Evolutionary conservation across 2,113 vertebrate genomes (phyloP).

Genomic region (Nothocercus julius): DNA sequence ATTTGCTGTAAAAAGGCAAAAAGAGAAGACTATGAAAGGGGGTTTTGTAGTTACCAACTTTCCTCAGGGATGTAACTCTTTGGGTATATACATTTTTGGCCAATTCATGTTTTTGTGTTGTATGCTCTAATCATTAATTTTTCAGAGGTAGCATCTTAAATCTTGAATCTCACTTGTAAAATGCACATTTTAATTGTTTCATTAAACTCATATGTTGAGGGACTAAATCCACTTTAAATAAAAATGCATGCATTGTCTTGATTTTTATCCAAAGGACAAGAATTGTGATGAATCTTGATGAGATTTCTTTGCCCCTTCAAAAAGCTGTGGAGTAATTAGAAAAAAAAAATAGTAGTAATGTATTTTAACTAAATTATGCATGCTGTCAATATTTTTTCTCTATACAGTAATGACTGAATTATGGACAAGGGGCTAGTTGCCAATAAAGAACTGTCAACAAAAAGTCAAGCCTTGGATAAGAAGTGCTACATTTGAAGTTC

Average conservation of each 20-base stretch:
- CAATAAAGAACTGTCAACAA: neutral
- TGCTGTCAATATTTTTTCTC: neutral
- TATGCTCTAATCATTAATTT: neutral
- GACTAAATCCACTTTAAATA: neutral
- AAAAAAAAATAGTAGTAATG: neutral
- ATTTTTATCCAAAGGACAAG: neutral
- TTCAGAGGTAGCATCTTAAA: neutral
- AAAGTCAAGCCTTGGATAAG: neutral
- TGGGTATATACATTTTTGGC: neutral
- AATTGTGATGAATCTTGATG: neutral
- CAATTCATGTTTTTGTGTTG: neutral
- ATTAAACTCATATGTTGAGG: neutral
- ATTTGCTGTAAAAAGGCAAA: neutral
- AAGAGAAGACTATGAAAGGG: neutral
- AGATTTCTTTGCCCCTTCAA: neutral
- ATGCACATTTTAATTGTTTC: neutral
- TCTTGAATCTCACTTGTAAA: neutral
- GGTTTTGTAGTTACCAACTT: neutral
- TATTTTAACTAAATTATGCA: slow-evolving; percentile 6
- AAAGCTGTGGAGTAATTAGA: neutral
- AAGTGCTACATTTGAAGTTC: neutral
- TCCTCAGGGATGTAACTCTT: neutral
- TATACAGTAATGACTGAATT: neutral
- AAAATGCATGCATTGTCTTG: neutral
- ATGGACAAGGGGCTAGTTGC: neutral